phyloP scores from a whole-genome alignment of 2,113 vertebrate species.

The Riparia riparia region DNA sequence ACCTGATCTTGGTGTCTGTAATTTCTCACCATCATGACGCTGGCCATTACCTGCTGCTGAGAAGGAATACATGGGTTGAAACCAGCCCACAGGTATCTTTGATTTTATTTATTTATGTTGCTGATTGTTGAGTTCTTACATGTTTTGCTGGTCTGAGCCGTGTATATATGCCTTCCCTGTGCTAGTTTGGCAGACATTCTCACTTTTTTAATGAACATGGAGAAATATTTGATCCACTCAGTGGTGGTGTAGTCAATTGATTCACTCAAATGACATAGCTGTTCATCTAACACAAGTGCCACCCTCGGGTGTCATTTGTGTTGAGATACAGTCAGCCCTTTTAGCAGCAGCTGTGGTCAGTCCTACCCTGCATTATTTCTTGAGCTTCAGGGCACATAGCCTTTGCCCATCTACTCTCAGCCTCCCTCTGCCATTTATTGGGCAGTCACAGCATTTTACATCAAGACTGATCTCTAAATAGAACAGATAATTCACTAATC shows the following conservation, averaged over 20 bases:
- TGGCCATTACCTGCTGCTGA: neutral
- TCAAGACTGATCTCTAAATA: neutral
- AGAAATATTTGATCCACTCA: neutral
- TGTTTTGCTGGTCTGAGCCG: neutral
- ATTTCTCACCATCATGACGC: neutral
- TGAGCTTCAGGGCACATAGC: neutral
- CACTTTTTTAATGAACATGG: neutral
- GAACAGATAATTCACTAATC: neutral
- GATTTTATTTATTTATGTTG: neutral
- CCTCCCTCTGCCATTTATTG: neutral
- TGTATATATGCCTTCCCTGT: fast-evolving
- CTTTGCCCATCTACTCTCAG: neutral
- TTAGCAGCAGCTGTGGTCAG: neutral
- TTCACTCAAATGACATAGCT: neutral
- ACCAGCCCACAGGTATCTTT: neutral
- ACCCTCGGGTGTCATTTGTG: neutral
- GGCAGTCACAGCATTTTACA: neutral
- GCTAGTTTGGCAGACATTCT: neutral
- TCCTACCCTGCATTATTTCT: neutral
- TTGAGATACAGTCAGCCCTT: neutral
- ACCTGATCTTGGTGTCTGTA: neutral
- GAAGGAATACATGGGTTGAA: neutral
- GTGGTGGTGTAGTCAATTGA: neutral
- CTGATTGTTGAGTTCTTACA: neutral
- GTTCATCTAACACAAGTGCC: neutral